Conservation (phyloP, 2,888 invertebrate genomes). For the Acanthosoma haemorrhoidale region DNA sequence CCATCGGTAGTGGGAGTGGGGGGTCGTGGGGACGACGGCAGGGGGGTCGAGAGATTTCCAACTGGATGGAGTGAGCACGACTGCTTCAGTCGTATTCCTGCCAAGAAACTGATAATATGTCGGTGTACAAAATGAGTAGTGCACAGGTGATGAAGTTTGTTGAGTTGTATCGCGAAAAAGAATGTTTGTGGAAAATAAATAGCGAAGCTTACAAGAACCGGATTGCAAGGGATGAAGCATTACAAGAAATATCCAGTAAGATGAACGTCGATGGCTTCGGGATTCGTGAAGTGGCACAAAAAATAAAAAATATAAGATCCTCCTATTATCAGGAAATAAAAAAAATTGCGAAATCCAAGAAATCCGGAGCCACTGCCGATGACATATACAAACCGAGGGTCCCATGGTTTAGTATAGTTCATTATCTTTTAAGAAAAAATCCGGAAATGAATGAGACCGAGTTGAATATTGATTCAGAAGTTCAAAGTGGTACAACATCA, state of each 20-base stretch:
- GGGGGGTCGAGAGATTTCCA: no score
- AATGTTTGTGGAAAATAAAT: slow-evolving; percentile 51
- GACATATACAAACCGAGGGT: neutral
- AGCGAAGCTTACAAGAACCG: slow-evolving; percentile 49
- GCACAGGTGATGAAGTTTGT: slow-evolving; percentile 47
- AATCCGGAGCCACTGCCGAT: neutral
- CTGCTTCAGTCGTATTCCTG: neutral
- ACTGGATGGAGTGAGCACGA: no score
- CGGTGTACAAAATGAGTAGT: slow-evolving; percentile 22
- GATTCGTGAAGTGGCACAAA: slow-evolving; percentile 49
- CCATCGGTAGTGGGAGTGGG: neutral
- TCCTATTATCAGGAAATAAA: slow-evolving; percentile 51
- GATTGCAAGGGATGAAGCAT: slow-evolving; percentile 44
- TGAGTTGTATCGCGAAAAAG: slow-evolving; percentile 50
- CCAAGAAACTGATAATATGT: neutral
- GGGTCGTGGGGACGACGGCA: neutral
- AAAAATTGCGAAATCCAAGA: slow-evolving; percentile 45
- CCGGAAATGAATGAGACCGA: neutral
- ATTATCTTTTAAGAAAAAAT: neutral
- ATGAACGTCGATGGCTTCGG: slow-evolving; percentile 45
- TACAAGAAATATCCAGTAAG: slow-evolving; percentile 43
- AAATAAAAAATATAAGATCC: slow-evolving; percentile 51
- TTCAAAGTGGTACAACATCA: neutral
- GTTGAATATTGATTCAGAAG: neutral
- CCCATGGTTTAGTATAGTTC: neutral